A percentile compares a stretch with the other conserved stretches of the same genome.
Conservation (phyloP, 2,888 invertebrate species). For the Callinectes sapidus region DNA sequence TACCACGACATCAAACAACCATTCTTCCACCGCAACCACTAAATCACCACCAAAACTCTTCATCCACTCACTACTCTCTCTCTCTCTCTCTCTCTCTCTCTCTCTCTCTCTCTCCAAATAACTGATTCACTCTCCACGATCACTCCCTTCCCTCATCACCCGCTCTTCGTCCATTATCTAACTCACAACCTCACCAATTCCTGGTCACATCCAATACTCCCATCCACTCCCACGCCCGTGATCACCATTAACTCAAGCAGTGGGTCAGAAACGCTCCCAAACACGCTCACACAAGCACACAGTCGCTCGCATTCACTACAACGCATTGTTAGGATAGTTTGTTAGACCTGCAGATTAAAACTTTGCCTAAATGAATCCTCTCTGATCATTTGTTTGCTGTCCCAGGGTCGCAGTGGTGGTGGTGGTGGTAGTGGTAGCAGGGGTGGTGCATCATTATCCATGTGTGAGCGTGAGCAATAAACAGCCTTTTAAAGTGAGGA, state of each 20-base stretch:
- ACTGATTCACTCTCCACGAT: background rate
- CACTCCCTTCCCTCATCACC: too few species aligned
- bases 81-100: too few species aligned
- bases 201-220: background rate
- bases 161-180: background rate
- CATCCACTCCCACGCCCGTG: background rate
- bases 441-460: background rate
- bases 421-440: background rate
- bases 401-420: background rate
- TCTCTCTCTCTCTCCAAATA: background rate
- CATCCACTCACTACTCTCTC: background rate
- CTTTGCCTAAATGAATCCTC: conserved; percentile 25
- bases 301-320: background rate
- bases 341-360: conserved; percentile 14
- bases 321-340: conserved; percentile 16
- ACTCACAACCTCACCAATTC: background rate
- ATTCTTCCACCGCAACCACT: background rate
- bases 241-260: conserved; percentile 25
- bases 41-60: background rate
- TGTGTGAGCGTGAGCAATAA: background rate
- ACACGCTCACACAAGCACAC: background rate
- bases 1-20: background rate
- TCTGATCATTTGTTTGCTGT: background rate
- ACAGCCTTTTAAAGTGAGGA: background rate
- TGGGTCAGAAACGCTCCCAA: background rate